A percentile compares a stretch with the other conserved stretches of the same genome.
Evolutionary conservation across 2,888 invertebrate genomes (phyloP).

Genomic region (Sisyra nigra): DNA sequence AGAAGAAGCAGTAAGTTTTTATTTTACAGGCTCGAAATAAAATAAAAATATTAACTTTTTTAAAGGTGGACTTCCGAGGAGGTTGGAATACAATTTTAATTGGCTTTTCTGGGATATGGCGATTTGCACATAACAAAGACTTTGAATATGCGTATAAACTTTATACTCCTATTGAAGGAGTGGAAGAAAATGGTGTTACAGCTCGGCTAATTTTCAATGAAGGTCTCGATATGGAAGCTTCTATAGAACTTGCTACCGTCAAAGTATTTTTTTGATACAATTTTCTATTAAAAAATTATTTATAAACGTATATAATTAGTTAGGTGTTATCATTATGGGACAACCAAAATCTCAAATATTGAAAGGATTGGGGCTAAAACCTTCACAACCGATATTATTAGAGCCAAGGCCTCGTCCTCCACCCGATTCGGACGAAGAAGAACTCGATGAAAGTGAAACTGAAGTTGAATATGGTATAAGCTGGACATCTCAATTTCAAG

Average conservation of each 20-base stretch:
- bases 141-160: slow-evolving; percentile 65
- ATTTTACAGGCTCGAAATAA: slow-evolving; percentile 7
- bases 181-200: slow-evolving; percentile 61
- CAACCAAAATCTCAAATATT: slow-evolving; percentile 24
- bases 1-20: slow-evolving; percentile 37
- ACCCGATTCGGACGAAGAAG: slow-evolving; percentile 16
- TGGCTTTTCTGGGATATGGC: slow-evolving; percentile 68
- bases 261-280: slow-evolving; percentile 26
- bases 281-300: not conserved
- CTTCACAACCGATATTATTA: slow-evolving; percentile 15
- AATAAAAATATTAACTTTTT: slow-evolving; percentile 11
- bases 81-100: slow-evolving; percentile 59
- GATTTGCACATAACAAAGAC: slow-evolving; percentile 46
- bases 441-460: slow-evolving; percentile 24
- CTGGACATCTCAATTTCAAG: slow-evolving; percentile 36
- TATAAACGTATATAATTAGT: slow-evolving; percentile 17
- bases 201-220: slow-evolving; percentile 48
- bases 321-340: slow-evolving; percentile 25
- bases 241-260: slow-evolving; percentile 48
- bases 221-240: slow-evolving; percentile 52
- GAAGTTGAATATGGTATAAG: slow-evolving; percentile 32
- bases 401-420: slow-evolving; percentile 13
- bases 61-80: slow-evolving; percentile 53
- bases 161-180: slow-evolving; percentile 61
- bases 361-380: slow-evolving; percentile 24